A percentile compares a stretch with the other conserved stretches of the same genome.
Evolutionary conservation across 2,888 invertebrate species (phyloP).

Genomic region (Callimorpha dominula): DNA sequence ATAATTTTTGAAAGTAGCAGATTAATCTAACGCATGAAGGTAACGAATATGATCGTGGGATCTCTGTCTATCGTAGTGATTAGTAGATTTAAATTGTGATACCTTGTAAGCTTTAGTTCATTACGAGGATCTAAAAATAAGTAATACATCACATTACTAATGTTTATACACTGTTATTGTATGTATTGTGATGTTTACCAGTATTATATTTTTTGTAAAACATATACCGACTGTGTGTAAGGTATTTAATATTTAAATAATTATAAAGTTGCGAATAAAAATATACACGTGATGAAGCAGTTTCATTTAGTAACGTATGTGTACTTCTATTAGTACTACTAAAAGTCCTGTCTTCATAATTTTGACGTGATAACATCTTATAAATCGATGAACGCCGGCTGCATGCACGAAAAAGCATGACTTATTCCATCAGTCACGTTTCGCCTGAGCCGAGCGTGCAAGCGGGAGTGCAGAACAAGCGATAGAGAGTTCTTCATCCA

Average conservation of each 20-base stretch:
- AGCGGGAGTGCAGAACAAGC: no score
- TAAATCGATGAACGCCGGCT: no score
- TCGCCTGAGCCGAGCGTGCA: no score
- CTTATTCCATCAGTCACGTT: no score
- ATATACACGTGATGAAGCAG: conserved; percentile 17
- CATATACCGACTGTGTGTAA: conserved; percentile 29
- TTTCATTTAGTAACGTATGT: background rate
- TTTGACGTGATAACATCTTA: no score
- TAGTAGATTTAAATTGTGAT: conserved; percentile 7
- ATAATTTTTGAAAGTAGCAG: no score
- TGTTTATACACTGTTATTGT: conserved; percentile 12
- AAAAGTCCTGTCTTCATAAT: no score
- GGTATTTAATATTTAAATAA: conserved; percentile 28
- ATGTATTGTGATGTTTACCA: conserved; percentile 52
- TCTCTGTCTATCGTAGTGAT: background rate
- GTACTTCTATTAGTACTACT: no score
- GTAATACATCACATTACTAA: conserved; percentile 29
- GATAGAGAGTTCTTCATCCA: no score
- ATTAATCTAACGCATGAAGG: background rate
- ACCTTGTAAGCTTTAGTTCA: background rate
- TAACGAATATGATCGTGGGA: background rate
- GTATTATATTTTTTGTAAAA: conserved; percentile 53
- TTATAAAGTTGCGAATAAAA: conserved; percentile 21
- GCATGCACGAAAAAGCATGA: no score
- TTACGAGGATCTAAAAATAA: conserved; percentile 13